These are phyloP conservation scores for Aspidiotus rigidus DNA, from an alignment of 2,888 invertebrate genomes.

Conservation along the genomic window DNA sequence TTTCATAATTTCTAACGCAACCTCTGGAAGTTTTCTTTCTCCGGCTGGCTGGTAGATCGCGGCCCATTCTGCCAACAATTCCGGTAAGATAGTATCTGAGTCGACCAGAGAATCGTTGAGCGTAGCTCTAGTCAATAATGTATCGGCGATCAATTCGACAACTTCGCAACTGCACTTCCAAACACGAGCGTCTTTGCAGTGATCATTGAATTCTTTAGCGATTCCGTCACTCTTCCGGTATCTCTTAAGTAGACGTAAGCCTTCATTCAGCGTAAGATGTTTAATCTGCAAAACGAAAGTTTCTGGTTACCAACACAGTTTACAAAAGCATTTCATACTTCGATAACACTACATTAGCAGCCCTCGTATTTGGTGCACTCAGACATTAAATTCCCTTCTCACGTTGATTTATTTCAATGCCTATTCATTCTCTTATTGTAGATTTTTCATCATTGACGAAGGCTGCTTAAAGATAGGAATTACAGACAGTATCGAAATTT, in stretches of 20 bases:
- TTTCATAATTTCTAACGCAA: conserved; percentile 11
- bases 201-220: conserved; percentile 17
- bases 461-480: no score
- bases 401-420: no score
- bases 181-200: conserved; percentile 41
- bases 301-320: not conserved
- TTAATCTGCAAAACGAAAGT: conserved; percentile 42
- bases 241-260: conserved; percentile 49
- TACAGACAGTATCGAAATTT: no score
- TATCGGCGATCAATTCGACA: conserved; percentile 50
- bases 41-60: conserved; percentile 39
- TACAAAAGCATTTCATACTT: not conserved
- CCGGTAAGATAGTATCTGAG: conserved; percentile 39
- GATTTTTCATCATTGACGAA: no score
- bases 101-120: conserved; percentile 42
- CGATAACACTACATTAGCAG: no score
- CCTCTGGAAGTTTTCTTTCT: not conserved
- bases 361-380: no score
- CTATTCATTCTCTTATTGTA: no score
- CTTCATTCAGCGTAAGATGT: conserved; percentile 49
- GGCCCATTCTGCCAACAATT: conserved; percentile 44
- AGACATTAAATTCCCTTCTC: no score
- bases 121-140: conserved; percentile 50
- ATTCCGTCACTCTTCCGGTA: conserved; percentile 40
- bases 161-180: conserved; percentile 51